Conservation (phyloP, 2,797 vertebrate genomes). For the Tadarida brasiliensis region DNA sequence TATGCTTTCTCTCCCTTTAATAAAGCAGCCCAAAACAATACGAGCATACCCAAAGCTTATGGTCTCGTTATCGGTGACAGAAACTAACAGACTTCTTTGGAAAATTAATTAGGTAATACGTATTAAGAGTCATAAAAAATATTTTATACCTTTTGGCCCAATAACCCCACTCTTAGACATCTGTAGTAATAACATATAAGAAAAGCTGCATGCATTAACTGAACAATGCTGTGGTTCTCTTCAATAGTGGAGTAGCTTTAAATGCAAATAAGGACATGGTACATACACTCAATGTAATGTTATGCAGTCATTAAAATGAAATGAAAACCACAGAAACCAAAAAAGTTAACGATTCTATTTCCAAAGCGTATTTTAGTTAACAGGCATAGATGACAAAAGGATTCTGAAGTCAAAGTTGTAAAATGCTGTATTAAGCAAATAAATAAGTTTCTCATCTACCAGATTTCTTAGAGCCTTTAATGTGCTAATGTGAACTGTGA, state of each 20-base stretch:
- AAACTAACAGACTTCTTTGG: not conserved
- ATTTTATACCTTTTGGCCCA: not conserved
- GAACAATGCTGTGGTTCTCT: not conserved
- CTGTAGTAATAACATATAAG: not conserved
- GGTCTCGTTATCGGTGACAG: not conserved
- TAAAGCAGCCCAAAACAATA: not conserved
- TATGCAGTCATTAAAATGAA: not conserved
- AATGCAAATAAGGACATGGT: not conserved
- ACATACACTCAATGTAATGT: not conserved
- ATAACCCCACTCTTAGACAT: not conserved
- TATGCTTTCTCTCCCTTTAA: not conserved
- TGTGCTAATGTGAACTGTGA: not conserved
- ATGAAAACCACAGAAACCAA: not conserved
- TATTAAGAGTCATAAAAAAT: not conserved
- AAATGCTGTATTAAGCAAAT: slow-evolving; percentile 7
- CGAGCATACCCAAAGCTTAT: not conserved
- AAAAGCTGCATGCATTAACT: not conserved
- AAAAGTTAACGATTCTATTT: not conserved
- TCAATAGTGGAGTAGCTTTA: not conserved
- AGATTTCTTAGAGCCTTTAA: slow-evolving; percentile 35
- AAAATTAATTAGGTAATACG: not conserved
- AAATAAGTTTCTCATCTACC: not conserved
- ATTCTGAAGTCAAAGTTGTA: not conserved
- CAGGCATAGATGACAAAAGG: not conserved
- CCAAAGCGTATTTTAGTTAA: not conserved